These are phyloP conservation scores for Myrmecophaga tridactyla DNA, from an alignment of 2,113 vertebrate genomes.

Conservation along the genomic window DNA sequence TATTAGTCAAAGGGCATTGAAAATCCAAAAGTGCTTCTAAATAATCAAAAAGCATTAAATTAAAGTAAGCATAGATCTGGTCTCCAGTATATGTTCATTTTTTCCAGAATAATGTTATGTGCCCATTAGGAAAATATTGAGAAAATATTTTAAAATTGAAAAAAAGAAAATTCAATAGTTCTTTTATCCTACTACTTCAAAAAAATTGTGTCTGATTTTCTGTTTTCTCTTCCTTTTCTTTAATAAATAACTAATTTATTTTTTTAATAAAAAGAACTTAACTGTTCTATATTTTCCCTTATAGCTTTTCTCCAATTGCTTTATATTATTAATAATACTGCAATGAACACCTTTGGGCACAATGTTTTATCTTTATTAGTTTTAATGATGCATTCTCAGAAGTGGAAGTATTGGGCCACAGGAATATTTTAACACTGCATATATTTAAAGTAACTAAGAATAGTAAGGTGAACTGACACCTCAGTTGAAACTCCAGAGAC, in stretches of 20 bases:
- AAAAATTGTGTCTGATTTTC: background rate
- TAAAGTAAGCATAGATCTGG: background rate
- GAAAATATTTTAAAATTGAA: background rate
- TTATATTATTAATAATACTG: background rate
- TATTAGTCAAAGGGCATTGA: background rate
- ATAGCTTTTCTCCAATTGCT: background rate
- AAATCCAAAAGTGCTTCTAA: background rate
- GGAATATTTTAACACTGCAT: background rate
- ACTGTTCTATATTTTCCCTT: background rate
- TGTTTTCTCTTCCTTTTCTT: background rate
- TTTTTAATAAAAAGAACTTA: too few relatives aligned
- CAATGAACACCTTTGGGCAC: background rate
- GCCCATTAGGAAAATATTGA: background rate
- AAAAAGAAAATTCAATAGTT: background rate
- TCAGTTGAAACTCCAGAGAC: background rate
- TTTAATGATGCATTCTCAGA: background rate
- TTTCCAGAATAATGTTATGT: background rate
- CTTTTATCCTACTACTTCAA: background rate
- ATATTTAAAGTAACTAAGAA: slow-evolving; percentile 6
- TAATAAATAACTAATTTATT: background rate
- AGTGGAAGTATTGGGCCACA: background rate
- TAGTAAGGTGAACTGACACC: background rate
- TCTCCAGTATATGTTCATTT: background rate
- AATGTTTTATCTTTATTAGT: background rate
- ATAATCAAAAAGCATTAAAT: background rate